Base-by-base conservation (phyloP, 2,797 vertebrate genomes). In the Acrocephalus scirpaceus region DNA sequence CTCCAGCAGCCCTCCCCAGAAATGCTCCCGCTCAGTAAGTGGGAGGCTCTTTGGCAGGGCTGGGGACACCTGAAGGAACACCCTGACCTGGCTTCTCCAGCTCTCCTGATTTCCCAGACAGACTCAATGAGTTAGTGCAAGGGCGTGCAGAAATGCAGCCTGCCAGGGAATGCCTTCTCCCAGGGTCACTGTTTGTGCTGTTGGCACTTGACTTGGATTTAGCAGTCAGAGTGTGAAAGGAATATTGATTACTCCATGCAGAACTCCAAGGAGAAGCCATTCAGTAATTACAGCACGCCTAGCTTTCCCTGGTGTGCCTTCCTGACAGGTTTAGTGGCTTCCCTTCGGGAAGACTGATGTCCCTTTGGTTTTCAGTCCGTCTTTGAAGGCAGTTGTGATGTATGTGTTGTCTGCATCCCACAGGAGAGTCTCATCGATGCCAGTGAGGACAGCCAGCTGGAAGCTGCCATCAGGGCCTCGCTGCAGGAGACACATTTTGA, bases 341-440 rank as follows among this genome's bases (percentile, higher is more conserved):
- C 54, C 60, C 40, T 61, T 58, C 11, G 34, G 58, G 27, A 53
- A 48, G 18, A 11, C n/a, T 4, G 38, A 20, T 50, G 13, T 32
- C 44, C 23, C 78, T 16, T 69, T 42, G 32, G 13, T 67, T 84
- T 65, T 61, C 53, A 47, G 48, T 12, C 1, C 1, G 0, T 32
- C 5, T 22, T 42, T 36, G 21, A 51, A 50, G 29, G 38, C n/a
- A 5, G 8, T 11, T n/a, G 75, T 90, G 82, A 70, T 26, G 34
- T 58, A 17, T 70, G 67, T 93, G 93, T 95, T 97, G 81, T 85
- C 90, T 97, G 62, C 56, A 7, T 86, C 91, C 90, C 53, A 47
- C 97, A 99, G 99, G 99, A 99, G 97, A 99, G 99, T 89, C 98
- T 99, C 90, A 99, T 99, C 80, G 99, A 99, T 83, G 99, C 99